Conservation (phyloP, 2,888 invertebrate genomes). For the Machimus rusticus region DNA sequence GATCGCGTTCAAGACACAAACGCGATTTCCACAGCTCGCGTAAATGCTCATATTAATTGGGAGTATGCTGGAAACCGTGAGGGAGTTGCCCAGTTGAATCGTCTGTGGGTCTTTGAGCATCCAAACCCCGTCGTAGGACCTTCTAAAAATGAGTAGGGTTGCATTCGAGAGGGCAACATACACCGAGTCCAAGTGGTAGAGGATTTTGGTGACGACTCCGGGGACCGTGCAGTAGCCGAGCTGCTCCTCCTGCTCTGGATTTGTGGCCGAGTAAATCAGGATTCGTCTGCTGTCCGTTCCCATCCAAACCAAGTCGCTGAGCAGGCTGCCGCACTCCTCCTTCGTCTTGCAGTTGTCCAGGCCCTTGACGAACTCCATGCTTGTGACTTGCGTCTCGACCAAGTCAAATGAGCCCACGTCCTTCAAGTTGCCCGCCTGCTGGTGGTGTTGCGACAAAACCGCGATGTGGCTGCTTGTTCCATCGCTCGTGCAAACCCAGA, state of each 20-base stretch:
- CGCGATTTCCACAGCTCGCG: constrained; percentile 84
- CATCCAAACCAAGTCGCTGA: constrained; percentile 86
- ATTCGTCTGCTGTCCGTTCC: constrained; percentile 86
- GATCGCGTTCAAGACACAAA: constrained; percentile 81
- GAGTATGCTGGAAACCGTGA: constrained; percentile 71
- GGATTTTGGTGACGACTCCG: constrained; percentile 77
- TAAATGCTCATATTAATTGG: constrained; percentile 85
- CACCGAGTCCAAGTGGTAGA: constrained; percentile 85
- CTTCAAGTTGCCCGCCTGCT: constrained; percentile 76
- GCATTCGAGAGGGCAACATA: constrained; percentile 88
- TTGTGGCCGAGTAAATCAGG: constrained; percentile 82
- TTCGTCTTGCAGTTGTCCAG: constrained; percentile 60
- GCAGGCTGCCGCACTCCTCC: constrained; percentile 55
- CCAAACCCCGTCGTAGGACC: constrained; percentile 78
- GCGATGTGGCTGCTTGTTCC: constrained; percentile 80
- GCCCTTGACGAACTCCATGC: constrained; percentile 86
- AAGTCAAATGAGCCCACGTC: constrained; percentile 81
- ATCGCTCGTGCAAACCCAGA: constrained; percentile 91
- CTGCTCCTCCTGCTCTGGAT: constrained; percentile 84
- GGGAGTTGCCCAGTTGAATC: constrained; percentile 69
- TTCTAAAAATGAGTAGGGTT: constrained; percentile 75
- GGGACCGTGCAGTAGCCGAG: constrained; percentile 73
- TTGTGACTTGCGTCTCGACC: constrained; percentile 80
- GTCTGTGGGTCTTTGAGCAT: constrained; percentile 76
- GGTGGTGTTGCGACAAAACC: constrained; percentile 76